These are phyloP conservation scores for Opisthocomus hoazin DNA, from an alignment of 2,113 vertebrate genomes.

Conservation along the genomic window DNA sequence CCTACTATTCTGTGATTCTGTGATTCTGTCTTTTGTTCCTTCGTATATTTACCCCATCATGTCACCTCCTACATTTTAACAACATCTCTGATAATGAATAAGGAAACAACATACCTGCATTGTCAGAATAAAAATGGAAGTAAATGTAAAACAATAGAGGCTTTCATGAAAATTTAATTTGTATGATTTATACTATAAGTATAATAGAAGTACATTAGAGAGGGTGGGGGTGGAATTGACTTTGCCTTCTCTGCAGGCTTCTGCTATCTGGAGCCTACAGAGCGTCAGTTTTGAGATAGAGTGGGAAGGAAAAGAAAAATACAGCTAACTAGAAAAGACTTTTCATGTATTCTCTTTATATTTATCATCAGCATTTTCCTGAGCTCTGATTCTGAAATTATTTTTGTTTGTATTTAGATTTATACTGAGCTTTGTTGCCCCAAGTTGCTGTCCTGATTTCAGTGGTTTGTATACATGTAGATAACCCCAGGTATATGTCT, in stretches of 20 bases:
- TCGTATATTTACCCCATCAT: not conserved
- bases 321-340: not conserved
- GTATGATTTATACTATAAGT: not conserved
- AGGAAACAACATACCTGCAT: not conserved
- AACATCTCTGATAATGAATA: not conserved
- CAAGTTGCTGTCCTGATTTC: not conserved
- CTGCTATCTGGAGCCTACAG: not conserved
- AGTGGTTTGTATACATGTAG: not conserved
- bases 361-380: not conserved
- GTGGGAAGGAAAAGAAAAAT: not conserved
- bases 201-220: not conserved
- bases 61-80: not conserved
- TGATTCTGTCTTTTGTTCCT: not conserved
- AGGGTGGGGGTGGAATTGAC: not conserved
- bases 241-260: not conserved
- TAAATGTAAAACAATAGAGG: not conserved
- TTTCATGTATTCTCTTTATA: not conserved
- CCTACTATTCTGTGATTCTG: too few relatives aligned
- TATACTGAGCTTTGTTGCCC: not conserved
- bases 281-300: not conserved
- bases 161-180: not conserved
- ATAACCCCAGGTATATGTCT: not conserved
- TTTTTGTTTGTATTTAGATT: not conserved
- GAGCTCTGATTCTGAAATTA: not conserved
- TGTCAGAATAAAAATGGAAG: not conserved